These are phyloP conservation scores for Nemopilema nomurai DNA, from an alignment of 30 jellyfish, hydroid and myxozoan genomes.

Conservation along the genomic window DNA sequence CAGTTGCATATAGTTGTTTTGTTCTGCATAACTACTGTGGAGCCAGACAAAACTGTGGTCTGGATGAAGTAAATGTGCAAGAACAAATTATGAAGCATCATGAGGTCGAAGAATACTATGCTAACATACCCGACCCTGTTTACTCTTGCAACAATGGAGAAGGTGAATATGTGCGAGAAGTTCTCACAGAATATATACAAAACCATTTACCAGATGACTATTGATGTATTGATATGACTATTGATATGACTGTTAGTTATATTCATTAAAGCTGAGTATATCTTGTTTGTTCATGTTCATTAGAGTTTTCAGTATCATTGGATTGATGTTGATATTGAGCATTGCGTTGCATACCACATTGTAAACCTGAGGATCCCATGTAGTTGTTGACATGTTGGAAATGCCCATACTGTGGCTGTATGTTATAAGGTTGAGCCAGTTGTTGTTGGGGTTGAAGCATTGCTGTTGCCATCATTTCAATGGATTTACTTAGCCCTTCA, in stretches of 20 bases:
- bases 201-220: conserved; percentile 5
- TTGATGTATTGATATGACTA: background rate
- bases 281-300: background rate
- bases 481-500: conserved; percentile 5
- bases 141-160: conserved; percentile 6
- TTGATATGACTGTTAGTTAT: background rate
- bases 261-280: background rate
- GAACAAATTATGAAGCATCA: conserved; percentile 10
- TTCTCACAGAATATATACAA: background rate
- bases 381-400: background rate
- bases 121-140: conserved; percentile 29
- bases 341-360: too few relatives aligned
- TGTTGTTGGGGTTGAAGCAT: background rate
- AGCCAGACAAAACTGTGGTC: background rate
- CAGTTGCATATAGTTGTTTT: conserved; percentile 63
- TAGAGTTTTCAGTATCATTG: too few relatives aligned
- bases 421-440: background rate
- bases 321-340: too few relatives aligned
- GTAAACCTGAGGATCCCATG: too few relatives aligned
- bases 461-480: conserved; percentile 17
- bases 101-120: background rate
- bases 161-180: conserved; percentile 11
- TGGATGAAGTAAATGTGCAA: conserved; percentile 28
- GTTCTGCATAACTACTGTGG: conserved; percentile 75
- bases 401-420: background rate